Percentiles rank a stretch among this genome's conserved stretches.
Conservation (phyloP, 2,888 invertebrate species). For the Sesamia inferens region DNA sequence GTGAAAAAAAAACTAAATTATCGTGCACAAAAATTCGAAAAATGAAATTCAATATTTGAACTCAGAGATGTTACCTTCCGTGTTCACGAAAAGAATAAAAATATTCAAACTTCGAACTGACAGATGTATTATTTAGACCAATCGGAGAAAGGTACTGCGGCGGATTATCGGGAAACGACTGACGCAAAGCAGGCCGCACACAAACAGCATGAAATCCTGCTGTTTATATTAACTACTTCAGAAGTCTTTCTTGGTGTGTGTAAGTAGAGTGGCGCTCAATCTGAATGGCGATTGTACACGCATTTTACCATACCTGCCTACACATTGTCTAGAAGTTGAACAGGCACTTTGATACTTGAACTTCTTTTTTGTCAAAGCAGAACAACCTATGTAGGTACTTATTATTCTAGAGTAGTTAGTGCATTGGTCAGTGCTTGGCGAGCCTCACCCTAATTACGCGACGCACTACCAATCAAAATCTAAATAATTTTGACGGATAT, state of each 20-base stretch:
- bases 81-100: slow-evolving; percentile 32
- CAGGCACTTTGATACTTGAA: too few species aligned
- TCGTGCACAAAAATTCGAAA: slow-evolving; percentile 33
- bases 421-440: not conserved
- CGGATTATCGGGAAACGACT: slow-evolving; percentile 67
- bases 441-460: not conserved
- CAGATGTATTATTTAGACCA: slow-evolving; percentile 64
- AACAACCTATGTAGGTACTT: too few species aligned
- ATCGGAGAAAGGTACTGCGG: slow-evolving; percentile 74
- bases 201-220: slow-evolving; percentile 62
- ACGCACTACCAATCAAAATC: not conserved
- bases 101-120: slow-evolving; percentile 36
- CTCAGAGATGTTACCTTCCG: slow-evolving; percentile 31
- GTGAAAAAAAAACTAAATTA: slow-evolving; percentile 20
- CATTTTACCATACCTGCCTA: not conserved
- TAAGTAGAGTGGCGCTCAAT: slow-evolving; percentile 19
- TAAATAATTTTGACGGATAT: not conserved
- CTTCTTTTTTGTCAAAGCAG: not conserved
- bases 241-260: slow-evolving; percentile 35
- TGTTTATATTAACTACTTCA: slow-evolving; percentile 67
- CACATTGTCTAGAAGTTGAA: not conserved
- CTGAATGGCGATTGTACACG: slow-evolving; percentile 34
- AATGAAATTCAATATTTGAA: slow-evolving; percentile 30
- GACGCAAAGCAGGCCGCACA: slow-evolving; percentile 74
- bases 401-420: not conserved